A percentile compares a stretch with the other conserved stretches of the same genome.
Conservation (phyloP, 2,797 vertebrate species). For the Clarias platycephalus region DNA sequence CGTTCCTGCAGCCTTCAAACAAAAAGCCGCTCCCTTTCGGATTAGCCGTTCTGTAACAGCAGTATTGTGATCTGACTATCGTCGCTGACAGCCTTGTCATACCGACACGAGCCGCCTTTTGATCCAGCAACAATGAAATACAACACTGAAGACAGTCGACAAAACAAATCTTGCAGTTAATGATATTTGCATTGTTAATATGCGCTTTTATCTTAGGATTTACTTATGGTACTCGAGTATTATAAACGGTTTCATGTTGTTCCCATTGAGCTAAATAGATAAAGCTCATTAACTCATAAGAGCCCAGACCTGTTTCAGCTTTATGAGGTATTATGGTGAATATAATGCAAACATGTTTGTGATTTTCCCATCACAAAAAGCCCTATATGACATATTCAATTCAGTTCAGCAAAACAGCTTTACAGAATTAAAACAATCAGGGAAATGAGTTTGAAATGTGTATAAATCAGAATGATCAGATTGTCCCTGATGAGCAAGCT, state of each 20-base stretch:
- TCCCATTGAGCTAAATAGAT: background rate
- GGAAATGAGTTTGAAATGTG: too few species aligned
- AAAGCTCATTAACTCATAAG: background rate
- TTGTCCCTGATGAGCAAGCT: too few species aligned
- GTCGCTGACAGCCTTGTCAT: constrained; percentile 1
- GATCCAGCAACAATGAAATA: background rate
- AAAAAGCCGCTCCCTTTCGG: background rate
- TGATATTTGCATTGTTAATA: background rate
- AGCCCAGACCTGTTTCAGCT: too few species aligned
- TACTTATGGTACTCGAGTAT: background rate
- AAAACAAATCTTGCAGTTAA: background rate
- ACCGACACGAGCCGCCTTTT: constrained; percentile 5
- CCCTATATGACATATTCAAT: too few species aligned
- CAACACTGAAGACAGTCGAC: background rate
- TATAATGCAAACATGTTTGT: too few species aligned
- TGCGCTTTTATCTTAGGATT: background rate
- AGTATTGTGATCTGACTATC: constrained; percentile 21
- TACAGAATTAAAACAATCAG: too few species aligned
- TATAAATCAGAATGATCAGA: too few species aligned
- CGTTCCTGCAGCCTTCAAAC: background rate
- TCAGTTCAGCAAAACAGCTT: too few species aligned
- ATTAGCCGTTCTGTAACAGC: constrained; percentile 13
- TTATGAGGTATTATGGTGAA: too few species aligned
- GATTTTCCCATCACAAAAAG: too few species aligned
- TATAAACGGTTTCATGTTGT: background rate